Percentiles rank a stretch among this genome's conserved stretches.
Conservation (phyloP, 2,113 vertebrate species). For the Chascanopsetta lugubris region DNA sequence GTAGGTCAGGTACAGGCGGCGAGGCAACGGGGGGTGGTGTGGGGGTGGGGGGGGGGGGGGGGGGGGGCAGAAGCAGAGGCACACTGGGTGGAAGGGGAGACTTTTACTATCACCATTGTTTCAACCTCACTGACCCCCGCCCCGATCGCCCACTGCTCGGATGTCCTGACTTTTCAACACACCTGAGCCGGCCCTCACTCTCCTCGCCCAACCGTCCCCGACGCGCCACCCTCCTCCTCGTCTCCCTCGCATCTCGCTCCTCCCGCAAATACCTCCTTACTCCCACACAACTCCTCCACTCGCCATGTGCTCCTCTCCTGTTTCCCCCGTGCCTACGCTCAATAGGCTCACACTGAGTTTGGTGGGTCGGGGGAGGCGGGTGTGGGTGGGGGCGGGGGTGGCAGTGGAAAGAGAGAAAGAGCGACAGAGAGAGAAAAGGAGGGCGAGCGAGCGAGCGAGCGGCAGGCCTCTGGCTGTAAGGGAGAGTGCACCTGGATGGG, state of each 20-base stretch:
- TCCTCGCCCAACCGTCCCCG: slow-evolving; percentile 2
- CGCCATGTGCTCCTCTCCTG: slow-evolving; percentile 68
- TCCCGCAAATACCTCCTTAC: slow-evolving; percentile 56
- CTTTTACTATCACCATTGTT: slow-evolving; percentile 77
- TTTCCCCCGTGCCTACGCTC: slow-evolving; percentile 60
- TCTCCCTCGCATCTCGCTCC: not conserved
- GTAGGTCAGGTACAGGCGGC: slow-evolving; percentile 78
- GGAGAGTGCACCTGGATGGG: slow-evolving; percentile 77
- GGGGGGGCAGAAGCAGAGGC: slow-evolving; percentile 58
- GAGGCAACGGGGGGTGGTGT: too few species aligned
- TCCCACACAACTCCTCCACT: slow-evolving; percentile 48
- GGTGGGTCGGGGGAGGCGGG: slow-evolving; percentile 16
- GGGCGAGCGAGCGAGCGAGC: slow-evolving; percentile 10
- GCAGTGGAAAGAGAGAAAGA: slow-evolving; percentile 28
- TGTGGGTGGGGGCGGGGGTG: too few species aligned
- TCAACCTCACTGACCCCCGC: slow-evolving; percentile 55
- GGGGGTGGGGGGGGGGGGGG: too few species aligned
- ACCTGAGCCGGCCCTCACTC: slow-evolving; percentile 60
- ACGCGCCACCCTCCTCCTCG: slow-evolving; percentile 16
- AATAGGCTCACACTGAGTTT: slow-evolving; percentile 68
- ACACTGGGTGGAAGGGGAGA: slow-evolving; percentile 65
- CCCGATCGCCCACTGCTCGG: slow-evolving; percentile 74
- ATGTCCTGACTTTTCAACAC: slow-evolving; percentile 83
- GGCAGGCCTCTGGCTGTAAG: slow-evolving; percentile 72
- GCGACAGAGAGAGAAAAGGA: slow-evolving; percentile 21